Evolutionary conservation across 2,113 vertebrate genomes (phyloP), one percentile per base, ranked within the genome.

Genomic region (Sclerurus mexicanus): DNA sequence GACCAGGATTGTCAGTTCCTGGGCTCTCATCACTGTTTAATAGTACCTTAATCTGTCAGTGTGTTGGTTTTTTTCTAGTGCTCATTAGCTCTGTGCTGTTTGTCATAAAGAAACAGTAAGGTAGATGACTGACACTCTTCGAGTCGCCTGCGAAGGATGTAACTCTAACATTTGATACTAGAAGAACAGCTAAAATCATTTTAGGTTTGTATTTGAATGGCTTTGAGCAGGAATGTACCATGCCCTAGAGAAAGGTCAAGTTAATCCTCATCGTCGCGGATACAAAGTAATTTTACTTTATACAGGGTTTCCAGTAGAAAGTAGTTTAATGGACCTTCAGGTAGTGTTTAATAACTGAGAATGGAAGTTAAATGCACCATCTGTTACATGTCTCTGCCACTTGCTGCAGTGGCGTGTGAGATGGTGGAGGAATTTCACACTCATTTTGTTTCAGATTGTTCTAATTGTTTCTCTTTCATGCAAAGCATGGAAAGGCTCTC

Each of bases 331-430:
- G 91, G 78, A 69, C 60, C 49, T 92, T 72, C 21, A 96, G 93
- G 71, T 97, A 78, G 81, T 94, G 73, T 97, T 97, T 97, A 96
- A 80, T 94, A 97, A 93, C 83, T 95, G 75, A 95, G 93, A 75
- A 88, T 84, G 9, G 76, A 87, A 94, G 74, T 95, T 96, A 95
- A 96, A 95, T 96, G 94, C 93, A 84, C 90, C 92, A 97, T 85
- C 87, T 98, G 64, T 90, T 97, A 58, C 40, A 27, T 66, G 40
- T 93, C 63, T 93, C 63, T 95, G 59, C 49, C 44, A 50, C 88
- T 87, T 91, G 60, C 60, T 95, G 35, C 60, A 83, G 47, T 73
- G 53, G 63, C 79, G 71, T 87, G 67, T 90, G 90, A 78, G 80
- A 46, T 85, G 60, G 63, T 86, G 37, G n/a, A 89, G 87, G 94